phyloP scores from a whole-genome alignment of 2,797 vertebrate genomes.

The Champsocephalus gunnari region DNA sequence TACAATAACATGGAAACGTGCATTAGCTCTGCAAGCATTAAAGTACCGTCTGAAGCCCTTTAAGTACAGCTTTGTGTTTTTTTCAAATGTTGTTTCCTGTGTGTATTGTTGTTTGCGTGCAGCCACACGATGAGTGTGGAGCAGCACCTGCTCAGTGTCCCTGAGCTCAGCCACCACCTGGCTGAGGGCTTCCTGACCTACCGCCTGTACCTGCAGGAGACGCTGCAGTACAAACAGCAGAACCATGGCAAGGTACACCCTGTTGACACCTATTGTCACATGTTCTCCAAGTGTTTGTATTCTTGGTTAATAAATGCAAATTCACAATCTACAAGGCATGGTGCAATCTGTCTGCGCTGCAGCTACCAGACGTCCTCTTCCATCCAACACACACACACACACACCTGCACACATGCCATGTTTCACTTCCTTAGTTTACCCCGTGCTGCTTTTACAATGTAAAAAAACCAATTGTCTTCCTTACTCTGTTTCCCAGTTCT shows the following conservation, averaged over 20 bases:
- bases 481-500: conserved; percentile 88
- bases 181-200: conserved; percentile 97
- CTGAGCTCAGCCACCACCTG: conserved; percentile 95
- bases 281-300: neutral
- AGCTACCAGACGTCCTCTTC: neutral
- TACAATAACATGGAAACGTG: neutral
- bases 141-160: conserved; percentile 92
- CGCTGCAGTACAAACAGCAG: conserved; percentile 94
- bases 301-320: neutral
- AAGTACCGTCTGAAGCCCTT: neutral
- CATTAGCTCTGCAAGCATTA: neutral
- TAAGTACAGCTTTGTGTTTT: conserved; percentile 6
- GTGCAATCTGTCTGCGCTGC: neutral
- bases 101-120: neutral
- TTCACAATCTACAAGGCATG: neutral
- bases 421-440: conserved; percentile 10
- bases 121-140: conserved; percentile 88
- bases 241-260: conserved; percentile 93
- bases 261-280: neutral
- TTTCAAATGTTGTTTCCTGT: neutral
- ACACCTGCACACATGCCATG: neutral
- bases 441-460: neutral
- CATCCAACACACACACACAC: neutral
- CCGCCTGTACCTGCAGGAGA: conserved; percentile 93
- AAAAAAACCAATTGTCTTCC: neutral